Conservation (phyloP, 2,888 invertebrate genomes). For the Cerastis leucographa region DNA sequence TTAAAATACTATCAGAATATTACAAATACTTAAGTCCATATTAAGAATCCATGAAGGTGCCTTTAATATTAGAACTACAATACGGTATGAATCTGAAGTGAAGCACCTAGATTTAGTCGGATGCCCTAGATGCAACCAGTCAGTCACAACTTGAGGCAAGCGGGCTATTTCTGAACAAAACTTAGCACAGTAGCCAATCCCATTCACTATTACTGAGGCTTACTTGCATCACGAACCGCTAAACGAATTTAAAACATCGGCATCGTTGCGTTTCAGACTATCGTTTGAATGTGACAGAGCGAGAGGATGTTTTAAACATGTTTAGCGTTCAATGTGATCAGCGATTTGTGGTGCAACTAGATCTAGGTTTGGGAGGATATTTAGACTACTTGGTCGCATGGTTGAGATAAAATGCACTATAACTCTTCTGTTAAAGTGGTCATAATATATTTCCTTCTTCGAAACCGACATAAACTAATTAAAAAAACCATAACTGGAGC, state of each 20-base stretch:
- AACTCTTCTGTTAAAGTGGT: no score
- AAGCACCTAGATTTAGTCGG: conserved; percentile 18
- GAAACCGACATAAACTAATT: neutral
- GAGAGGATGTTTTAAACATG: neutral
- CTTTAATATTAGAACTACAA: conserved; percentile 26
- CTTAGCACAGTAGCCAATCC: neutral
- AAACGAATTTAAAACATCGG: neutral
- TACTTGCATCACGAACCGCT: neutral
- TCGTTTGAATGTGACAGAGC: neutral
- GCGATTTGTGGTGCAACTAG: neutral
- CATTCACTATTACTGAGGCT: neutral
- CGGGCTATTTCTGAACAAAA: conserved; percentile 28
- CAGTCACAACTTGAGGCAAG: conserved; percentile 10
- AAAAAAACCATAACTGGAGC: neutral
- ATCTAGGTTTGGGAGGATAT: neutral
- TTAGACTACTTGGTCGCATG: neutral
- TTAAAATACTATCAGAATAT: no score
- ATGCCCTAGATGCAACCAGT: conserved; percentile 19
- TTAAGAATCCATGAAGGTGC: neutral
- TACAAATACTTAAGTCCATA: neutral
- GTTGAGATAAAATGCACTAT: neutral
- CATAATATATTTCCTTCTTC: neutral
- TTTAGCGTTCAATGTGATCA: neutral
- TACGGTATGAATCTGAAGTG: conserved; percentile 19
- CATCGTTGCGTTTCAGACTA: neutral